Percentiles rank a stretch among this genome's conserved stretches.
These are phyloP conservation scores for Phasianus colchicus DNA, from an alignment of 2,113 vertebrate species.

Conservation along the genomic window DNA sequence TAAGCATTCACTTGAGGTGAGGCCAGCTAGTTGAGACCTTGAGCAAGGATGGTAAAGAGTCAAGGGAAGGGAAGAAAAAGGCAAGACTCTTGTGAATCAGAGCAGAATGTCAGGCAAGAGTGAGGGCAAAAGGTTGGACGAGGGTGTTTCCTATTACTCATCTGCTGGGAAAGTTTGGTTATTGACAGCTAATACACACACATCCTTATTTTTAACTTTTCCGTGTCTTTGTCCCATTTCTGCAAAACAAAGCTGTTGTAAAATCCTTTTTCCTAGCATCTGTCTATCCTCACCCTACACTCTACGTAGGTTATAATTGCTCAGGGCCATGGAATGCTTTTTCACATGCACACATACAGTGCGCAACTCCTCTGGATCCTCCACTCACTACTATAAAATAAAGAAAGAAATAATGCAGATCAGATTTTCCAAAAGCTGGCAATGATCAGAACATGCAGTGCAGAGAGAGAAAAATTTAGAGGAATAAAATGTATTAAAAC, in stretches of 20 bases:
- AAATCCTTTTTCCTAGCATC: neutral
- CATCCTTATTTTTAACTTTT: neutral
- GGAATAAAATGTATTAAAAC: neutral
- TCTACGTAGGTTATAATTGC: neutral
- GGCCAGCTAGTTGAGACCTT: neutral
- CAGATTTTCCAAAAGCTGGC: neutral
- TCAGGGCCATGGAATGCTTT: neutral
- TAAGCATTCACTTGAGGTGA: neutral
- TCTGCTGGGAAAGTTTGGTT: neutral
- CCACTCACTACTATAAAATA: neutral
- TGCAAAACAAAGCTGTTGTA: neutral
- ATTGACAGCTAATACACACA: neutral
- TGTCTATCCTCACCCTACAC: neutral
- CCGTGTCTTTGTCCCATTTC: neutral
- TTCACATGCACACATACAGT: neutral
- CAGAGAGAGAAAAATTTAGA: neutral
- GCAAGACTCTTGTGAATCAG: neutral
- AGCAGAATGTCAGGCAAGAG: neutral
- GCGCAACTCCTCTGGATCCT: neutral
- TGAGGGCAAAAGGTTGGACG: neutral
- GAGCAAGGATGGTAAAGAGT: neutral
- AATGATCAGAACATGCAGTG: neutral
- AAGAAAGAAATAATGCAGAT: neutral
- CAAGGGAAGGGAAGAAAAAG: neutral
- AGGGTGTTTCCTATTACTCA: neutral